Percentiles rank a stretch among this genome's conserved stretches.
Evolutionary conservation across 2,888 invertebrate species (phyloP).

Genomic region (Netelia inedita): DNA sequence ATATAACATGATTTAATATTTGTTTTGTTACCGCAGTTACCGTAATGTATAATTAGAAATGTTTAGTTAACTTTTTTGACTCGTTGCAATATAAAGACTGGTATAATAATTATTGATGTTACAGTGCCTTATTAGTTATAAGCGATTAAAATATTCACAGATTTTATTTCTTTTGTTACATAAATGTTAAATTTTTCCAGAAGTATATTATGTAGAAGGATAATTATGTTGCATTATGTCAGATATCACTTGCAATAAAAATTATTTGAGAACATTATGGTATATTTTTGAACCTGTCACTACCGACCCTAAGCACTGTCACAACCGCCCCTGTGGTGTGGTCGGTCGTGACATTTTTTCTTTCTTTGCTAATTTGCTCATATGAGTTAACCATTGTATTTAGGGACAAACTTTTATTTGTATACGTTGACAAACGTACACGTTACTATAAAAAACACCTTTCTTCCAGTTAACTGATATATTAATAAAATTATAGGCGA

Average conservation of each 20-base stretch:
- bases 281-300: conserved; percentile 1
- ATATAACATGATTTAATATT: too few relatives aligned
- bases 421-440: background rate
- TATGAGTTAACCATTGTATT: background rate
- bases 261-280: background rate
- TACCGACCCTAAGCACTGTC: background rate
- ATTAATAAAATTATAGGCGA: background rate
- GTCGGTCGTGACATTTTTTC: background rate
- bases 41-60: too few relatives aligned
- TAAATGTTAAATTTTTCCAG: too few relatives aligned
- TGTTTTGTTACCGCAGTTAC: too few relatives aligned
- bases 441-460: background rate
- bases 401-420: background rate
- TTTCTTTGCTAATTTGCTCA: conserved; percentile 2
- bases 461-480: background rate
- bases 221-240: background rate
- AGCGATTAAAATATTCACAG: too few relatives aligned
- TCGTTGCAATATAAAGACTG: background rate
- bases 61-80: too few relatives aligned
- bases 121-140: too few relatives aligned
- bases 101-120: too few relatives aligned
- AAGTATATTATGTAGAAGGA: too few relatives aligned
- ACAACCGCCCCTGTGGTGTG: background rate
- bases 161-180: too few relatives aligned
- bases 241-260: background rate